A percentile compares a stretch with the other conserved stretches of the same genome.
Conservation (phyloP, 2,888 invertebrate genomes). For the Pandemis heparana region DNA sequence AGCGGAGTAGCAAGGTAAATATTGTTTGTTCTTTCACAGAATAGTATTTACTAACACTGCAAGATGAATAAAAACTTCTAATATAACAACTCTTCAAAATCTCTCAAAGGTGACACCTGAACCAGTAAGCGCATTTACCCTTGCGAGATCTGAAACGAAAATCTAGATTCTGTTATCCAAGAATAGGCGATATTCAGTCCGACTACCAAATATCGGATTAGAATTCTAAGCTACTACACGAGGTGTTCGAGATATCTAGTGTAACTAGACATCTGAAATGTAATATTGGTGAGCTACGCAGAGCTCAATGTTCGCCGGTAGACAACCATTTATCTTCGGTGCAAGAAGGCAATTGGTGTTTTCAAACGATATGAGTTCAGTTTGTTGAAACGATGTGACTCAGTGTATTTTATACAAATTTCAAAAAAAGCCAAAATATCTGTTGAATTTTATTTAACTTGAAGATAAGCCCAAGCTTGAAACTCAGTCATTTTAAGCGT, state of each 20-base stretch:
- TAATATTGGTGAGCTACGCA: not conserved
- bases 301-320: not conserved
- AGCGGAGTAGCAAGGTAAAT: too few species aligned
- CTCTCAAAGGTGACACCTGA: too few species aligned
- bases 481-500: not conserved
- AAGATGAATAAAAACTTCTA: too few species aligned
- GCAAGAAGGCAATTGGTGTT: not conserved
- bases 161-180: slow-evolving; percentile 16
- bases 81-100: too few species aligned
- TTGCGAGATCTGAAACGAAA: not conserved
- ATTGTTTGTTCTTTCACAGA: too few species aligned
- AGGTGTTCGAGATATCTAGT: slow-evolving; percentile 13
- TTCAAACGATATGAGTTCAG: not conserved
- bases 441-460: not conserved
- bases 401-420: too few species aligned
- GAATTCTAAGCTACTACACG: slow-evolving; percentile 27
- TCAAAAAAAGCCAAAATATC: not conserved
- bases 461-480: not conserved
- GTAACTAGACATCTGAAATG: slow-evolving; percentile 1
- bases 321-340: not conserved
- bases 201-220: slow-evolving; percentile 29
- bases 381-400: too few species aligned
- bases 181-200: slow-evolving; percentile 20
- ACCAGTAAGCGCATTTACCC: not conserved
- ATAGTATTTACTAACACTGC: too few species aligned